Percentiles rank a stretch among this genome's conserved stretches.
Conservation (phyloP, 1,140 invertebrate genomes). For the Gryon sp. region DNA sequence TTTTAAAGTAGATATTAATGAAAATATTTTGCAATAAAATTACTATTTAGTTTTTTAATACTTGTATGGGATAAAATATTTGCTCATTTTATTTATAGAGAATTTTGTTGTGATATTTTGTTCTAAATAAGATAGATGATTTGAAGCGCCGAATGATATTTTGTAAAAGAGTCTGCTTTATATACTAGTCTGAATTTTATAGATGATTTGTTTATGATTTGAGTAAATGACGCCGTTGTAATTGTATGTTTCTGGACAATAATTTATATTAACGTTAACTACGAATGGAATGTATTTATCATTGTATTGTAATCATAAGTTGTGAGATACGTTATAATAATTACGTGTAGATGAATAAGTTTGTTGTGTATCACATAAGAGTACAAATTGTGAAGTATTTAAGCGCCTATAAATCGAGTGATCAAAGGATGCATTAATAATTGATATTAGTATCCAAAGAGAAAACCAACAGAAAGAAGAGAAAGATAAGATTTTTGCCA, state of each 20-base stretch:
- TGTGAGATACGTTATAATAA: constrained; percentile 22
- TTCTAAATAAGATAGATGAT: background rate
- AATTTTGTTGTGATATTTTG: background rate
- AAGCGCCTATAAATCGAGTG: background rate
- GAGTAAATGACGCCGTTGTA: too few species aligned
- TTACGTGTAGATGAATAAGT: constrained; percentile 15
- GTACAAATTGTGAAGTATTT: constrained; percentile 52
- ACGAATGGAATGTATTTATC: background rate
- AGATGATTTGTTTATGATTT: too few species aligned
- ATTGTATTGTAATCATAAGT: background rate
- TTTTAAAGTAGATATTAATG: too few species aligned
- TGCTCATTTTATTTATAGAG: background rate
- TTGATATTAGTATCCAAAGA: too few species aligned
- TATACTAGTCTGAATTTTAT: too few species aligned
- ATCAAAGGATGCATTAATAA: background rate
- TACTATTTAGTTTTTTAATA: background rate
- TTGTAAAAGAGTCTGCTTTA: too few species aligned
- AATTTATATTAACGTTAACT: constrained; percentile 19
- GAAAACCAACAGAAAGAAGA: too few species aligned
- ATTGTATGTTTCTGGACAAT: too few species aligned
- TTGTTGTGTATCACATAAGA: constrained; percentile 22
- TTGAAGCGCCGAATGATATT: too few species aligned
- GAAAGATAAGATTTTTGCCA: too few species aligned
- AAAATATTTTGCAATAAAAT: background rate
- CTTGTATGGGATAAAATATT: constrained; percentile 13